A percentile compares a stretch with the other conserved stretches of the same genome.
Conservation (phyloP, 2,797 vertebrate species). For the Gymnocypris eckloni region DNA sequence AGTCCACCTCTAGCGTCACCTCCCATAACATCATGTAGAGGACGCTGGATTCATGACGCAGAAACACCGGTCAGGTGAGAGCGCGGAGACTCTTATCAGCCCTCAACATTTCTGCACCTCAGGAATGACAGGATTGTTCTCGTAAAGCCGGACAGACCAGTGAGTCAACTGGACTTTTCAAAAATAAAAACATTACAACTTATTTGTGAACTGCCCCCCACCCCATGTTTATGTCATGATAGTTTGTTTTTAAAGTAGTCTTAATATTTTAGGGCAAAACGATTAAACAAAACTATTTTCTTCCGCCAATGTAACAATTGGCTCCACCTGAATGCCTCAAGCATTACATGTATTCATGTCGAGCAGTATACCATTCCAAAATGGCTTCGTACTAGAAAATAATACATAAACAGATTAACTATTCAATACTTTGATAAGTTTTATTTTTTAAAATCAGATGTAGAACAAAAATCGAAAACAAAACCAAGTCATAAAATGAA, state of each 20-base stretch:
- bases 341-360: not conserved
- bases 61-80: not conserved
- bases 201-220: too few relatives aligned
- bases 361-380: not conserved
- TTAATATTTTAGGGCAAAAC: not conserved
- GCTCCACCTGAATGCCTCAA: constrained; percentile 13
- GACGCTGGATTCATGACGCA: constrained; percentile 12
- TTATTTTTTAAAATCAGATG: not conserved
- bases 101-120: not conserved
- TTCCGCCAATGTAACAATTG: not conserved
- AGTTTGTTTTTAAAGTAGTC: not conserved
- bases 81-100: not conserved
- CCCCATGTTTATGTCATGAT: not conserved
- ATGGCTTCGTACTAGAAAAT: not conserved
- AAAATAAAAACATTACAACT: too few relatives aligned
- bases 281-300: not conserved
- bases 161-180: not conserved
- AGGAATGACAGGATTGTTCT: not conserved
- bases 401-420: not conserved
- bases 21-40: not conserved
- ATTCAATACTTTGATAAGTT: not conserved
- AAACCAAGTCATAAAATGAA: not conserved
- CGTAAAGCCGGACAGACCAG: not conserved
- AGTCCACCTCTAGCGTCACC: not conserved
- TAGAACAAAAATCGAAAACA: not conserved